These are phyloP conservation scores for Cyanocitta stelleri DNA, from an alignment of 2,113 vertebrate genomes.

Conservation along the genomic window DNA sequence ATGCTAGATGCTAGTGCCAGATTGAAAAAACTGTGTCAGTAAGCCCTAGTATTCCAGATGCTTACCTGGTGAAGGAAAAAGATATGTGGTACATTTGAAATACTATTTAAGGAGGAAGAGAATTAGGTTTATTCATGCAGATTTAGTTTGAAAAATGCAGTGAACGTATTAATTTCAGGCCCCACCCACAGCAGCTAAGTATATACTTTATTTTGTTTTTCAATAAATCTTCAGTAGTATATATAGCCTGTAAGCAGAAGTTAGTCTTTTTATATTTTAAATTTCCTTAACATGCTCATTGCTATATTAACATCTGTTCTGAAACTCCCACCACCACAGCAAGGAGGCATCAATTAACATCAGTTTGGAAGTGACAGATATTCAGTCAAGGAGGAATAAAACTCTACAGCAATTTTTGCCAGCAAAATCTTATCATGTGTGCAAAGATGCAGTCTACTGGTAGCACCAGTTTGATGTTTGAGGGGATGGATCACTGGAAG, in stretches of 20 bases:
- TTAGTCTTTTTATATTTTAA: slow-evolving; percentile 21
- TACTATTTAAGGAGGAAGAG: not conserved
- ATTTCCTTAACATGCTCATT: slow-evolving; percentile 17
- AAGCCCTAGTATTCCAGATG: not conserved
- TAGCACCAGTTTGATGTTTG: not conserved
- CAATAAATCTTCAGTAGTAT: not conserved
- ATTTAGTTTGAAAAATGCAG: not conserved
- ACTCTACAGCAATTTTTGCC: slow-evolving; percentile 31
- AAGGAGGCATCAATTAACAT: slow-evolving; percentile 57
- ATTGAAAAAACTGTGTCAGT: not conserved
- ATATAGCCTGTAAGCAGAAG: slow-evolving; percentile 31
- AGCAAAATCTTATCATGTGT: slow-evolving; percentile 40
- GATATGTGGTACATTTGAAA: not conserved
- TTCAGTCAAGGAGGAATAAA: slow-evolving; percentile 44
- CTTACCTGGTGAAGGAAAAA: not conserved
- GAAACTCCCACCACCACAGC: slow-evolving; percentile 18
- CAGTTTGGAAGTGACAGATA: slow-evolving; percentile 54
- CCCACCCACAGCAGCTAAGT: not conserved
- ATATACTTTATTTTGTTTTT: slow-evolving; percentile 32
- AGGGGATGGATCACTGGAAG: slow-evolving; percentile 17
- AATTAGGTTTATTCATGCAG: not conserved
- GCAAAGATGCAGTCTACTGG: slow-evolving; percentile 37
- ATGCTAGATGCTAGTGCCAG: not conserved
- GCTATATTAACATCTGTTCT: slow-evolving; percentile 51
- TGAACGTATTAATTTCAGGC: not conserved